Evolutionary conservation across 2,888 invertebrate genomes (phyloP).

Genomic region (Baccha elongata): DNA sequence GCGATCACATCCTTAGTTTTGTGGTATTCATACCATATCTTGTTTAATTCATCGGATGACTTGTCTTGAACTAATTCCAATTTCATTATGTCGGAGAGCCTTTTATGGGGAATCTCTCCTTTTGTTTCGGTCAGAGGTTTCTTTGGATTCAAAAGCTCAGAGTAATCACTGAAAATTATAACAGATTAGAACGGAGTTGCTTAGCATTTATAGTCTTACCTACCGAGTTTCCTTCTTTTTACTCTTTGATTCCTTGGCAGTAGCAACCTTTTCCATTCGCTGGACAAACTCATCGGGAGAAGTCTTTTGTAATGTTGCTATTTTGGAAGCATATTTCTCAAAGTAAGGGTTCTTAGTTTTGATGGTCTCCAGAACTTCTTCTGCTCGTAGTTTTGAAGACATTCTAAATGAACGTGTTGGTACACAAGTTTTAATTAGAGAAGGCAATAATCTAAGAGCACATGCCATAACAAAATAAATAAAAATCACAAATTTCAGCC

Average conservation of each 20-base stretch:
- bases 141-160: constrained; percentile 87
- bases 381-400: constrained; percentile 81
- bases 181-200: too few species aligned
- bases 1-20: constrained; percentile 89
- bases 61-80: constrained; percentile 89
- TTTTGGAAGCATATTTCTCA: constrained; percentile 91
- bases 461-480: constrained; percentile 75
- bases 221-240: constrained; percentile 79
- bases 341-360: constrained; percentile 88
- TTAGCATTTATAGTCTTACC: too few species aligned
- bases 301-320: constrained; percentile 88
- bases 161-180: constrained; percentile 83
- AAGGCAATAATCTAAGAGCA: constrained; percentile 60
- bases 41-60: constrained; percentile 87
- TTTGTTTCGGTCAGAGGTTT: constrained; percentile 78
- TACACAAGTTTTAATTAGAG: constrained; percentile 39
- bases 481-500: background rate
- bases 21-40: constrained; percentile 92
- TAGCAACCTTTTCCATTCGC: constrained; percentile 84
- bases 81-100: constrained; percentile 89
- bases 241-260: constrained; percentile 79
- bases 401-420: constrained; percentile 79
- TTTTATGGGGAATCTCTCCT: constrained; percentile 82
- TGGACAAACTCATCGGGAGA: constrained; percentile 89
- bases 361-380: constrained; percentile 83